A percentile compares a stretch with the other conserved stretches of the same genome.
Evolutionary conservation across 92 coral and sea anemone genomes (phyloP).

Genomic region (Hydrozoanthus gracilis): DNA sequence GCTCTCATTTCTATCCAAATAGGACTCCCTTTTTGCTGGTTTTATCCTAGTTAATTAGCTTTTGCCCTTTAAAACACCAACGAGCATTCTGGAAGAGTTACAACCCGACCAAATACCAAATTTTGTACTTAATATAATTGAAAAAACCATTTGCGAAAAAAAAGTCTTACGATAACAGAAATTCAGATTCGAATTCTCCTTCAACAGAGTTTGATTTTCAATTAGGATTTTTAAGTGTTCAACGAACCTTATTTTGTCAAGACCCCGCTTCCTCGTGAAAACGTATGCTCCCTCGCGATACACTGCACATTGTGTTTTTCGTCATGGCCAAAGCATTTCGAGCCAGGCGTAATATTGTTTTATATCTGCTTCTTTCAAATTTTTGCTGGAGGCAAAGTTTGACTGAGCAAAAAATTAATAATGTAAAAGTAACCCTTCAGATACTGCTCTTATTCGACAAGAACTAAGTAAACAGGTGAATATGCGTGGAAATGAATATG

Average conservation of each 20-base stretch:
- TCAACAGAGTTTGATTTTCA: not conserved
- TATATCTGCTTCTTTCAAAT: conserved; percentile 2
- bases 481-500: conserved; percentile 16
- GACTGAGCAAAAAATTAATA: conserved; percentile 12
- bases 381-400: conserved; percentile 28
- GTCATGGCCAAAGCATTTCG: conserved; percentile 30
- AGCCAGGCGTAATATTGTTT: conserved; percentile 8
- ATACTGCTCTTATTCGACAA: conserved; percentile 32
- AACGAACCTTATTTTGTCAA: not conserved
- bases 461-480: conserved; percentile 17
- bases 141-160: too few species aligned
- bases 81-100: too few species aligned
- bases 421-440: conserved; percentile 5
- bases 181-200: not conserved
- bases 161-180: not conserved
- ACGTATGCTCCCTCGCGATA: not conserved
- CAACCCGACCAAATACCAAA: not conserved
- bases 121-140: too few species aligned
- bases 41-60: conserved; percentile 21
- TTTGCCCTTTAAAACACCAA: not conserved
- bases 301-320: not conserved
- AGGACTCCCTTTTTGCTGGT: not conserved
- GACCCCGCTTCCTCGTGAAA: conserved; percentile 20
- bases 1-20: conserved; percentile 4
- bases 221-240: not conserved